A percentile compares a stretch with the other conserved stretches of the same genome.
These are phyloP conservation scores for Liopterus haemorrhoidalis DNA, from an alignment of 2,888 invertebrate species.

Conservation along the genomic window DNA sequence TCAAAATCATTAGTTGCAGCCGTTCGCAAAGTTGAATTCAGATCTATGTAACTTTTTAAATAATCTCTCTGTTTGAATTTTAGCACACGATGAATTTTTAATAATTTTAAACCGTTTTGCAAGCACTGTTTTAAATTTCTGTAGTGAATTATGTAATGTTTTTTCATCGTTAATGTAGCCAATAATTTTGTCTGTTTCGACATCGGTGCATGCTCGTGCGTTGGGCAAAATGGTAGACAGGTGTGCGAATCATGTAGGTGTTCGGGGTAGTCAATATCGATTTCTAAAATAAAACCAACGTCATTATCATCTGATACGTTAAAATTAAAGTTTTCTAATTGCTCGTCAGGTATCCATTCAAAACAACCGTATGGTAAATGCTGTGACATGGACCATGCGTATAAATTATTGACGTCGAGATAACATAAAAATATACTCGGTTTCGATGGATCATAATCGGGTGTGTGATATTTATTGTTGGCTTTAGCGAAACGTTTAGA, in stretches of 20 bases:
- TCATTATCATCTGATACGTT: slow-evolving; percentile 1
- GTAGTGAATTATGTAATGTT: slow-evolving; percentile 35
- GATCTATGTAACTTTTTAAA: slow-evolving; percentile 40
- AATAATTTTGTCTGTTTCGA: slow-evolving; percentile 24
- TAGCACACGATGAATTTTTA: slow-evolving; percentile 37
- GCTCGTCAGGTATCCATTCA: slow-evolving; percentile 32
- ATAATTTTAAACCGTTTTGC: slow-evolving; percentile 32
- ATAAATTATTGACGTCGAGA: slow-evolving; percentile 29
- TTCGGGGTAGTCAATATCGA: slow-evolving; percentile 24
- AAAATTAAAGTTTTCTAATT: slow-evolving; percentile 12
- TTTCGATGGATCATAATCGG: slow-evolving; percentile 32
- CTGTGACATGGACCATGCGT: slow-evolving; percentile 27
- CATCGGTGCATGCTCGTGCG: slow-evolving; percentile 11
- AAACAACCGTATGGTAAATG: slow-evolving; percentile 34
- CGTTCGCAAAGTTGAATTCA: slow-evolving; percentile 39
- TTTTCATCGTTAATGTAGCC: slow-evolving; percentile 25
- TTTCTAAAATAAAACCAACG: slow-evolving; percentile 17
- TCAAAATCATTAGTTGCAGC: slow-evolving; percentile 27
- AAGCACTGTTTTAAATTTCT: slow-evolving; percentile 34
- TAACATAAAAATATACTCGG: slow-evolving; percentile 32
- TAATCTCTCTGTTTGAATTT: slow-evolving; percentile 41
- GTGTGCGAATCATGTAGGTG: slow-evolving; percentile 24
- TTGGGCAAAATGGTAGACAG: slow-evolving; percentile 26
- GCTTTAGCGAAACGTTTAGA: slow-evolving; percentile 34
- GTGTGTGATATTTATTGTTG: slow-evolving; percentile 38